Conservation (phyloP, 2,888 invertebrate species). For the Cheilosia urbana region DNA sequence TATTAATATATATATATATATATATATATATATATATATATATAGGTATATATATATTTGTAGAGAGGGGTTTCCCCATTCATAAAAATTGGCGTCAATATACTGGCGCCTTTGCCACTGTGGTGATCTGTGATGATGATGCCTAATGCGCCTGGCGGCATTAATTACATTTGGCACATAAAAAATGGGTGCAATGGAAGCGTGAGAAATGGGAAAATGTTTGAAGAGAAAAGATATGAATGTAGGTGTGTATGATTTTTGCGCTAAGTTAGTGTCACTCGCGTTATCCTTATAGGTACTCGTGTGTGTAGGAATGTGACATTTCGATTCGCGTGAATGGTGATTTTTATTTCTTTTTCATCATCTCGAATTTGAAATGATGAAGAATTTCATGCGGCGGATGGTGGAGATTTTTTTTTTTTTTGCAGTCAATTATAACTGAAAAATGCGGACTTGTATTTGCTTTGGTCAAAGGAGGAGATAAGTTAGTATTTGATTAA, state of each 20-base stretch:
- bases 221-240: constrained; percentile 52
- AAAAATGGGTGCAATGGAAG: constrained; percentile 59
- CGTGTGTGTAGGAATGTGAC: constrained; percentile 9
- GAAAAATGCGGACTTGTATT: constrained; percentile 4
- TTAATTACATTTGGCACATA: constrained; percentile 64
- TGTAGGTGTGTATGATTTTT: neutral
- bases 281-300: neutral
- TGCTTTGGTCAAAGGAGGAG: too few relatives aligned
- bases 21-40: too few relatives aligned
- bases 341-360: constrained; percentile 6
- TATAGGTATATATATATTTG: neutral
- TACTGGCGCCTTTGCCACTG: constrained; percentile 68
- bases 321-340: constrained; percentile 41
- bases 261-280: constrained; percentile 33
- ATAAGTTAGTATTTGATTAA: too few relatives aligned
- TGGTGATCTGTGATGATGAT: constrained; percentile 32
- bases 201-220: constrained; percentile 43
- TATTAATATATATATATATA: too few relatives aligned
- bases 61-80: constrained; percentile 66
- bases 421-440: neutral
- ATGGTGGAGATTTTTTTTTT: neutral
- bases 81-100: constrained; percentile 72
- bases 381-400: neutral
- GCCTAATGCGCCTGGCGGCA: constrained; percentile 56
- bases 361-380: neutral